Percentiles rank a stretch among this genome's conserved stretches.
Conservation (phyloP, 2,113 vertebrate genomes). For the Tiliqua scincoides region DNA sequence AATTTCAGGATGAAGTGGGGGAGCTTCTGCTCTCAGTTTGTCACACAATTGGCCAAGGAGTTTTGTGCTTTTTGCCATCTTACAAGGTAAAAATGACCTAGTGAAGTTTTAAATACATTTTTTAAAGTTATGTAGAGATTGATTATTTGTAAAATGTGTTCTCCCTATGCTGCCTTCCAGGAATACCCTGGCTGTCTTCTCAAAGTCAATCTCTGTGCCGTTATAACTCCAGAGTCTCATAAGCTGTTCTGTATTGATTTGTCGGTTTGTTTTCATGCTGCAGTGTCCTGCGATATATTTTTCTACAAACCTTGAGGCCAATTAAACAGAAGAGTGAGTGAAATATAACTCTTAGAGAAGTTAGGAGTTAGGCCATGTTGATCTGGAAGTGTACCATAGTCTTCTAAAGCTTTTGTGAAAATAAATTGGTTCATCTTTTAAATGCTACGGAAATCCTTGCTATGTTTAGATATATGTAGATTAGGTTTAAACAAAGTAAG, state of each 20-base stretch:
- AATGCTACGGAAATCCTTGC: no score
- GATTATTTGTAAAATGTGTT: neutral
- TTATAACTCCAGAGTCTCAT: neutral
- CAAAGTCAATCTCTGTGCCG: neutral
- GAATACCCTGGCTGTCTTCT: neutral
- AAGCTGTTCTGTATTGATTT: neutral
- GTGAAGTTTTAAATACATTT: neutral
- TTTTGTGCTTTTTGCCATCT: constrained; percentile 95
- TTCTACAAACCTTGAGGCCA: neutral
- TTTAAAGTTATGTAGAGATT: neutral
- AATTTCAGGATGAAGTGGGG: constrained; percentile 96
- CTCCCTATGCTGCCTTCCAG: neutral
- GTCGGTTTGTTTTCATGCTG: neutral
- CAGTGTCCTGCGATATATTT: neutral
- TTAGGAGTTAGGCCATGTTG: no score
- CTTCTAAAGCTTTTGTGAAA: no score
- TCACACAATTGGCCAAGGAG: constrained; percentile 83
- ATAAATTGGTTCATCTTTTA: no score
- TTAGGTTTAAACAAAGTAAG: neutral
- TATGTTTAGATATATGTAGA: no score
- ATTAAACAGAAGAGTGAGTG: neutral
- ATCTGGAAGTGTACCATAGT: no score
- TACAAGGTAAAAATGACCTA: constrained; percentile 88
- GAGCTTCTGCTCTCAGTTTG: constrained; percentile 87
- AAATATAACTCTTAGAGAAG: neutral